These are phyloP conservation scores for Cordylochernes scorpioides DNA, from an alignment of 2,888 invertebrate genomes.

Conservation along the genomic window DNA sequence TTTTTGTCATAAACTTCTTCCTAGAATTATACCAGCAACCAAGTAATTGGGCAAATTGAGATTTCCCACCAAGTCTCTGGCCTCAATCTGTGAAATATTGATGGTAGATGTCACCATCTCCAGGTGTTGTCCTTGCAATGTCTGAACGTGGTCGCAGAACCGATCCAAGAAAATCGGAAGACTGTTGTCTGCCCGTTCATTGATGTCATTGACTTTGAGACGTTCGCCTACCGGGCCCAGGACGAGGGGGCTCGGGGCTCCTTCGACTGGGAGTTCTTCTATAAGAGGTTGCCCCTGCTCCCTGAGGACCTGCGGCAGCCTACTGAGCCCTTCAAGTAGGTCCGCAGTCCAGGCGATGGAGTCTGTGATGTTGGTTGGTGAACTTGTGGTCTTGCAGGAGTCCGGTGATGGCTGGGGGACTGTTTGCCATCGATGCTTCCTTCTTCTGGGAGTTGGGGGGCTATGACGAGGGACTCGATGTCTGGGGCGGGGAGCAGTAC, in stretches of 20 bases:
- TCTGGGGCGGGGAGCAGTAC: slow-evolving; percentile 95
- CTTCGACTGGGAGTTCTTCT: slow-evolving; percentile 92
- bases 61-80: too few relatives aligned
- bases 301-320: slow-evolving; percentile 42
- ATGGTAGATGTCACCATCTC: neutral
- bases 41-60: too few relatives aligned
- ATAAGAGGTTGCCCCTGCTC: slow-evolving; percentile 69
- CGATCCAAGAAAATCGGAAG: slow-evolving; percentile 54
- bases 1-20: too few relatives aligned
- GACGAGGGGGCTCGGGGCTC: slow-evolving; percentile 79
- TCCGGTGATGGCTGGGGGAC: slow-evolving; percentile 88
- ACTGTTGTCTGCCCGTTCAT: slow-evolving; percentile 81
- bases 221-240: slow-evolving; percentile 76
- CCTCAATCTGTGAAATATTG: neutral
- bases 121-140: slow-evolving; percentile 1
- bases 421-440: slow-evolving; percentile 69
- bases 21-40: too few relatives aligned
- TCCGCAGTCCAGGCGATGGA: too few relatives aligned
- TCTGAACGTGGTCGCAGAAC: too few relatives aligned
- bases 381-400: too few relatives aligned
- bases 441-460: slow-evolving; percentile 94
- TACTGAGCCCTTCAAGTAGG: slow-evolving; percentile 52
- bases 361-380: too few relatives aligned
- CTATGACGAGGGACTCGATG: slow-evolving; percentile 66
- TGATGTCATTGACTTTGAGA: slow-evolving; percentile 65